Evolutionary conservation across 2,888 invertebrate genomes (phyloP).

Genomic region (Psylliodes chrysocephalus): DNA sequence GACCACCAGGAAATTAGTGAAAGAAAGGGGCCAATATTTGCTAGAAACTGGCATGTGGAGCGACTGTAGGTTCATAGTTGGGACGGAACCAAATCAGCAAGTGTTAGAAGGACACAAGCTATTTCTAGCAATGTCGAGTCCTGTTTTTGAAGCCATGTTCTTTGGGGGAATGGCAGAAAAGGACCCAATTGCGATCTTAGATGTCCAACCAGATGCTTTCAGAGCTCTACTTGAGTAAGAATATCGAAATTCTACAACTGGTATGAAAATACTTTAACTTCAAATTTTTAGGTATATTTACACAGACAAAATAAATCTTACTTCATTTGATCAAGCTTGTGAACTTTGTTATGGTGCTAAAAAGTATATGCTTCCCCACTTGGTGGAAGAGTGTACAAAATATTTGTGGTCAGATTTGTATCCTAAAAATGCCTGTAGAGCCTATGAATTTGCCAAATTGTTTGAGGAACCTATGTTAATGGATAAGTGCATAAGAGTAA

Average conservation of each 20-base stretch:
- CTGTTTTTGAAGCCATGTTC: slow-evolving; percentile 91
- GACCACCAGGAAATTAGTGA: slow-evolving; percentile 74
- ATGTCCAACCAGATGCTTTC: slow-evolving; percentile 88
- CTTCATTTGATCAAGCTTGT: slow-evolving; percentile 87
- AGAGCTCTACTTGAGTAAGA: slow-evolving; percentile 80
- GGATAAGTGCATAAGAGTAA: slow-evolving; percentile 82
- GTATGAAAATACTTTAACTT: too few relatives aligned
- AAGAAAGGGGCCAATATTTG: slow-evolving; percentile 78
- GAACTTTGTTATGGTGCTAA: slow-evolving; percentile 89
- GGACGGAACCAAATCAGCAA: slow-evolving; percentile 80
- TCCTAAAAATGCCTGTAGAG: slow-evolving; percentile 84
- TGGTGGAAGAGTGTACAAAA: slow-evolving; percentile 84
- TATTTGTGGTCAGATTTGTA: slow-evolving; percentile 85
- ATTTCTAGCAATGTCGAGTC: slow-evolving; percentile 86
- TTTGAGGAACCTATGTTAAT: slow-evolving; percentile 85
- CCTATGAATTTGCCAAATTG: slow-evolving; percentile 86
- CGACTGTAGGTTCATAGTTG: slow-evolving; percentile 85
- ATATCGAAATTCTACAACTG: background rate
- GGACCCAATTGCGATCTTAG: slow-evolving; percentile 80
- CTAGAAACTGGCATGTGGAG: slow-evolving; percentile 85
- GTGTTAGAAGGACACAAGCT: slow-evolving; percentile 81
- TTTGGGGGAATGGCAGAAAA: slow-evolving; percentile 85
- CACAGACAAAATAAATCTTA: slow-evolving; percentile 81
- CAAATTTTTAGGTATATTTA: slow-evolving; percentile 79
- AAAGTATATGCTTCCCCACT: slow-evolving; percentile 86